Evolutionary conservation across 2,113 vertebrate species (phyloP), one percentile per base, ranked within the genome.

Genomic region (Tyrannus savana): DNA sequence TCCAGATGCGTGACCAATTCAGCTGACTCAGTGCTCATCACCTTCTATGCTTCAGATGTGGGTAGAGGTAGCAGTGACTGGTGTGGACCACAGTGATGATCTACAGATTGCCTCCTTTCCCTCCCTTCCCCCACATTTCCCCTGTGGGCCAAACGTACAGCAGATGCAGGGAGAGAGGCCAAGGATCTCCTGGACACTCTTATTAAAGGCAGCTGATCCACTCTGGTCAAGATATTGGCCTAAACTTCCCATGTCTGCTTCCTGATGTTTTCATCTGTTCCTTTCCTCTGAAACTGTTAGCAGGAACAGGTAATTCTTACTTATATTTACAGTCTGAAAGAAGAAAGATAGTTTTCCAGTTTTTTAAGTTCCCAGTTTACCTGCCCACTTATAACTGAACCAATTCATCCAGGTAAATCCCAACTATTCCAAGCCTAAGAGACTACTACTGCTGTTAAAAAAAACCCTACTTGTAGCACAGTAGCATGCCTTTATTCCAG

Each of bases 91-190:
- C 5, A 3, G 6, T 24, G 17, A 44, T 41, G 16, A 7, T 35
- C 39, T 59, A 35, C 10, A 73, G 28, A 60, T 8, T 39, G 11
- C 7, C 23, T 56, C 33, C 46, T 50, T 78, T 64, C 18, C 30
- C 23, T 17, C 12, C 28, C 33, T 27, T n/a, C 18, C 37, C 16
- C 10, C 6, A 0, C 8, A 9, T 25, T 55, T 55, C 21, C 10
- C 19, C 7, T 6, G 2, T 5, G 35, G 28, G 14, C 7, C 18
- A 30, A 49, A 37, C 0, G 0, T 6, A 39, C 17, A 67, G 50
- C 28, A 42, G 37, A 28, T 12, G 8, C 25, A 41, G 11, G 7
- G 16, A 39, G 12, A 46, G 37, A 66, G 10, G 31, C n/a, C 42
- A 71, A 75, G 50, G 12, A 41, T 47, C 33, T 10, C 59, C 41